Conservation (phyloP, 2,888 invertebrate genomes). For the Drosophila falleni region DNA sequence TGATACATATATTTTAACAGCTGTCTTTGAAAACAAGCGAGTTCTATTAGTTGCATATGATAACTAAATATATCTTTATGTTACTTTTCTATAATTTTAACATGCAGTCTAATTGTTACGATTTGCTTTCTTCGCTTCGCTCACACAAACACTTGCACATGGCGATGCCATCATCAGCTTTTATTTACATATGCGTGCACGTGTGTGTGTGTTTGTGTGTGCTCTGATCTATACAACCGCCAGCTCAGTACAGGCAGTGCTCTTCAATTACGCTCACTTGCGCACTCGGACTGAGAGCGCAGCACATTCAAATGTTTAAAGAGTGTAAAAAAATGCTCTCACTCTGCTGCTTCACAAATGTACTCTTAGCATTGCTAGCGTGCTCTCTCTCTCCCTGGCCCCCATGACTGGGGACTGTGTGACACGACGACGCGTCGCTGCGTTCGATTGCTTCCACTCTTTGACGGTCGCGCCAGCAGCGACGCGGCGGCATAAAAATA, state of each 20-base stretch:
- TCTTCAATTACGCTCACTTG: slow-evolving; percentile 3
- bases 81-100: slow-evolving; percentile 18
- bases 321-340: slow-evolving; percentile 27
- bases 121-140: slow-evolving; percentile 27
- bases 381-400: slow-evolving; percentile 2
- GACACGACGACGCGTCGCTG: slow-evolving; percentile 15
- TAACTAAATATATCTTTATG: slow-evolving; percentile 8
- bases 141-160: background rate
- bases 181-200: background rate
- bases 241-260: slow-evolving; percentile 29
- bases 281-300: background rate
- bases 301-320: slow-evolving; percentile 6
- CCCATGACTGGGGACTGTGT: slow-evolving; percentile 17
- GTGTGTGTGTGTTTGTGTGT: background rate
- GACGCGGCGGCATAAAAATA: slow-evolving; percentile 71
- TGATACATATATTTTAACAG: slow-evolving; percentile 39
- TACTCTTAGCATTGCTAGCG: background rate
- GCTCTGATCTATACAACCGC: slow-evolving; percentile 46
- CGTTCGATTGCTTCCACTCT: slow-evolving; percentile 12
- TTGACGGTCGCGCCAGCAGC: slow-evolving; percentile 12
- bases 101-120: slow-evolving; percentile 50
- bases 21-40: slow-evolving; percentile 26
- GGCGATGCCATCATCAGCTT: slow-evolving; percentile 1
- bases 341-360: slow-evolving; percentile 10
- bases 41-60: slow-evolving; percentile 22